phyloP scores from a whole-genome alignment of 2,113 vertebrate species.

The Channa maculata region DNA sequence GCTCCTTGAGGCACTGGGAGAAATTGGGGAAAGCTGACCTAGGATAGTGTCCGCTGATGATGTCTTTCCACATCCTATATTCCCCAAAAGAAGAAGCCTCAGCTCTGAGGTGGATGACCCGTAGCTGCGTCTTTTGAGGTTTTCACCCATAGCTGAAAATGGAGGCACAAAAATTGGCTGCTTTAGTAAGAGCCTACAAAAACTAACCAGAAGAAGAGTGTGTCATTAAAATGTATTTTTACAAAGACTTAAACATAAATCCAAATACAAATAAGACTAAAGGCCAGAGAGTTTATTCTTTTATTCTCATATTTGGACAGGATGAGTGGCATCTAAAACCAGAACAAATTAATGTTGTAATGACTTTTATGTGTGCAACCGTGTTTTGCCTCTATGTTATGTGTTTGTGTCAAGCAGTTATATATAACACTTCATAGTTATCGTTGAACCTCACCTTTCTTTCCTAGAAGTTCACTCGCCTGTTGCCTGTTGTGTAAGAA shows the following conservation, averaged over 20 bases:
- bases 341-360: neutral
- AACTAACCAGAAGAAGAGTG: neutral
- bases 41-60: slow-evolving; percentile 80
- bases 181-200: neutral
- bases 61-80: slow-evolving; percentile 84
- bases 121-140: neutral
- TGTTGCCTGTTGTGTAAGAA: slow-evolving; percentile 1
- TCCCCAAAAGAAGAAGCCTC: slow-evolving; percentile 80
- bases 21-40: slow-evolving; percentile 34
- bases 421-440: neutral
- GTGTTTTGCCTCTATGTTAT: too few species aligned
- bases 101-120: slow-evolving; percentile 51
- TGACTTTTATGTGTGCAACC: neutral
- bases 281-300: neutral
- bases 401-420: neutral
- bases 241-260: too few species aligned
- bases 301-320: neutral
- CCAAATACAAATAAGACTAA: neutral
- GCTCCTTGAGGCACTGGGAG: slow-evolving; percentile 36
- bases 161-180: neutral
- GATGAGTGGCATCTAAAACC: too few species aligned
- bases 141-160: slow-evolving; percentile 64
- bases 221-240: neutral
- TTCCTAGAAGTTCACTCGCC: neutral
- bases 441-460: too few species aligned